phyloP scores from a whole-genome alignment of 1,140 invertebrate genomes.

The Brachionus asplanchnoidis region DNA sequence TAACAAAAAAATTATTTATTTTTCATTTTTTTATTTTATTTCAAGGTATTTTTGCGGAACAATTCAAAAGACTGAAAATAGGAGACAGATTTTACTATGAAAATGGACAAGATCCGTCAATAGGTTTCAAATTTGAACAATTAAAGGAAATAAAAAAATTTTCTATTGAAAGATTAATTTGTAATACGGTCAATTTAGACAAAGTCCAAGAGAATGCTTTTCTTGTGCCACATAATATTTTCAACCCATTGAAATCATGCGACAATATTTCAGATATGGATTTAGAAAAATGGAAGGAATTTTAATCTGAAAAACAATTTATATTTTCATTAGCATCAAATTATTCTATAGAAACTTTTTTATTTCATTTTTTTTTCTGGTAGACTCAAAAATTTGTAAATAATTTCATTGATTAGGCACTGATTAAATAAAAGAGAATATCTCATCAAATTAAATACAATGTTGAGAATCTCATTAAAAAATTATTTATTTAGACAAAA shows the following conservation, averaged over 20 bases:
- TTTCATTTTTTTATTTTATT: background rate
- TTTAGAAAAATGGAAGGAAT: background rate
- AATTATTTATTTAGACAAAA: too few relatives aligned
- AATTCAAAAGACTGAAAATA: constrained; percentile 78
- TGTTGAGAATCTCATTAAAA: too few relatives aligned
- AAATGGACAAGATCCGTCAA: constrained; percentile 44
- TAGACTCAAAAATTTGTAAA: too few relatives aligned
- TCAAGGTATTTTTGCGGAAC: constrained; percentile 71
- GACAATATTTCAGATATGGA: background rate
- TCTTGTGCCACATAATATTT: background rate
- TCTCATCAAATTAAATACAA: too few relatives aligned
- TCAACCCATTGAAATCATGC: background rate
- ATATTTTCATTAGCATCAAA: too few relatives aligned
- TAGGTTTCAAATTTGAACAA: background rate
- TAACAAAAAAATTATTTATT: background rate
- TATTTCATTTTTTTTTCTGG: too few relatives aligned
- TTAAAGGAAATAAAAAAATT: constrained; percentile 34
- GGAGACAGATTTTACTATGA: constrained; percentile 97
- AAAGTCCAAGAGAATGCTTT: background rate
- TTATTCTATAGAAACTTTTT: too few relatives aligned
- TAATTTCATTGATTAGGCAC: too few relatives aligned
- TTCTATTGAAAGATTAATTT: constrained; percentile 2
- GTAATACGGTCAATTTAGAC: background rate
- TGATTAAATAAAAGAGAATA: too few relatives aligned
- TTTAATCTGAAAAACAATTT: background rate